Conservation (phyloP, 2,113 vertebrate genomes). For the Brachionichthys hirsutus region DNA sequence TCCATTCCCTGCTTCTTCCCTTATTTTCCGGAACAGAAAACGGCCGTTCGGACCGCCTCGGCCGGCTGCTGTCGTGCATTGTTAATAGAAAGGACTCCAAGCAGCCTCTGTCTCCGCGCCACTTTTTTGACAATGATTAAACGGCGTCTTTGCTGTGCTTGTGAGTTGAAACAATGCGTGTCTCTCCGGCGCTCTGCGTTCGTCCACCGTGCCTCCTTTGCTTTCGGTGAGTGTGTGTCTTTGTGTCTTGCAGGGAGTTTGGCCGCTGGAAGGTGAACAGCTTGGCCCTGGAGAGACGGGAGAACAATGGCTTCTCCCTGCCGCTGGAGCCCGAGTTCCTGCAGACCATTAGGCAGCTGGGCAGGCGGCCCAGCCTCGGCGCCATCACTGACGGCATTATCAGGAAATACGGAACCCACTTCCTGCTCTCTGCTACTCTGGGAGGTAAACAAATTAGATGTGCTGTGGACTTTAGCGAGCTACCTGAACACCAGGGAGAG, state of each 20-base stretch:
- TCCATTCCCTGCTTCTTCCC: conserved; percentile 1
- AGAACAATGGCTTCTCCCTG: conserved; percentile 79
- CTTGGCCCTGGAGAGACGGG: conserved; percentile 81
- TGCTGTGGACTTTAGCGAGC: background rate
- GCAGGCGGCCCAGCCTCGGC: conserved; percentile 77
- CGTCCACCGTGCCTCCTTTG: no score
- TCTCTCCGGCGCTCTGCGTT: background rate
- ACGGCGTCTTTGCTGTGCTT: conserved; percentile 3
- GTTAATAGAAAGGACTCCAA: background rate
- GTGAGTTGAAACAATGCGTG: background rate
- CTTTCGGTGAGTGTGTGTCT: no score
- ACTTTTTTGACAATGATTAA: conserved; percentile 27
- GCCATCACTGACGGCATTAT: conserved; percentile 82
- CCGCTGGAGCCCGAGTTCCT: conserved; percentile 83
- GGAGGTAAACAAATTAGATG: conserved; percentile 73
- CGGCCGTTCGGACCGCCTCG: no score
- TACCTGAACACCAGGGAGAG: background rate
- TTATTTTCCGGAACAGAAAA: background rate
- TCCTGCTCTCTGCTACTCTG: conserved; percentile 80
- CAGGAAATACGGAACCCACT: conserved; percentile 83
- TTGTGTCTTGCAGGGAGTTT: conserved; percentile 79
- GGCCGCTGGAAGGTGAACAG: conserved; percentile 86
- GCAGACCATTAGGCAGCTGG: conserved; percentile 81
- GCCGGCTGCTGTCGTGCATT: no score
- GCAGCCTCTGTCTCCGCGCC: background rate